Conservation (phyloP, 2,888 invertebrate species). For the Anticlea derivata region DNA sequence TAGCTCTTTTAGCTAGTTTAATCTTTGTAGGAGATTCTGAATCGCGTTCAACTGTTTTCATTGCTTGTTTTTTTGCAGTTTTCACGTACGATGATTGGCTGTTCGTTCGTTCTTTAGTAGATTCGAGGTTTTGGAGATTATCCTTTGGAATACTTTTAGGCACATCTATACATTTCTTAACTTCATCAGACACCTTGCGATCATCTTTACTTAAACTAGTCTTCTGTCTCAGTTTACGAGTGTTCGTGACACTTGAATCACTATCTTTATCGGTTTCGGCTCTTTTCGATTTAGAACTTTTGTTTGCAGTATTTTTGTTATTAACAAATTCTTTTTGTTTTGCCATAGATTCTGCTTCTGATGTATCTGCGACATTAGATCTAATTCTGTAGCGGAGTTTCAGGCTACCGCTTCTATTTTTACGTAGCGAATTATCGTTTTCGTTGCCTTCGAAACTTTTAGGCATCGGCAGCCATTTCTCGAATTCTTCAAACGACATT, state of each 20-base stretch:
- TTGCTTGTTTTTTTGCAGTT: background rate
- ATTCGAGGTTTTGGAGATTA: too few relatives aligned
- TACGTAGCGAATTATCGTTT: background rate
- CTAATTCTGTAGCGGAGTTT: conserved; percentile 5
- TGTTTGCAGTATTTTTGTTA: background rate
- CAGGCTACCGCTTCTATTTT: background rate
- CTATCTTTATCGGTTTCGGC: conserved; percentile 1
- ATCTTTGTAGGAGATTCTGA: background rate
- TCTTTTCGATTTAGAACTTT: background rate
- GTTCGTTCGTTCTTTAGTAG: too few relatives aligned
- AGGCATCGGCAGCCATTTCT: conserved; percentile 29
- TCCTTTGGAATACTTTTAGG: background rate
- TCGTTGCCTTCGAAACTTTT: background rate
- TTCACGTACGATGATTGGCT: background rate
- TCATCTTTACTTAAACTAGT: too few relatives aligned
- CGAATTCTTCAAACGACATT: conserved; percentile 20
- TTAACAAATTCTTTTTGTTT: background rate
- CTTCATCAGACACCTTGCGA: too few relatives aligned
- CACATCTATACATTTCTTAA: background rate
- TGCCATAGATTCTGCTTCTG: background rate
- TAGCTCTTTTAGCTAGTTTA: background rate
- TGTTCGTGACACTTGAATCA: background rate
- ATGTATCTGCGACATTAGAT: conserved; percentile 3
- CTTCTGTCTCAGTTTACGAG: too few relatives aligned
- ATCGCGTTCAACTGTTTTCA: background rate